Conservation (phyloP, 2,113 vertebrate species). For the Bucco capensis region DNA sequence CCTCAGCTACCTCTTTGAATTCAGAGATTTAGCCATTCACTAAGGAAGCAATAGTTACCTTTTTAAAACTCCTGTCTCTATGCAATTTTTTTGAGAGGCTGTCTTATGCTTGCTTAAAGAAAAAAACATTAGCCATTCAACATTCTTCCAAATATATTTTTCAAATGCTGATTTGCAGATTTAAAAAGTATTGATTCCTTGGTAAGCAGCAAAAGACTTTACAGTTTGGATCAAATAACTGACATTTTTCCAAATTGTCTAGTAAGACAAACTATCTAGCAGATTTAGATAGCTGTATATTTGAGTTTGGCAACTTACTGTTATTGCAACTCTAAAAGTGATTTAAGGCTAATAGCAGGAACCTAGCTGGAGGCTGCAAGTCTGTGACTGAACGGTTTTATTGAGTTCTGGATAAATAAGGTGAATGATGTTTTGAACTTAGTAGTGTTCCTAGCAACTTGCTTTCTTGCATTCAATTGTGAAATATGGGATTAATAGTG, state of each 20-base stretch:
- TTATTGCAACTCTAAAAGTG: conserved; percentile 31
- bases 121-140: background rate
- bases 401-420: conserved; percentile 21
- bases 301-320: conserved; percentile 5
- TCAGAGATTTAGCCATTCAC: background rate
- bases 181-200: background rate
- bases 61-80: background rate
- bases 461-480: conserved; percentile 9
- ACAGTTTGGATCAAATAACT: background rate
- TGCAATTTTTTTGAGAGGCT: background rate
- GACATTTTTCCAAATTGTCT: background rate
- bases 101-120: background rate
- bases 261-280: background rate
- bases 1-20: too few species aligned
- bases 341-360: conserved; percentile 34
- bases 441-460: background rate
- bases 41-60: background rate
- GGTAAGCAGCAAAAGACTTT: background rate
- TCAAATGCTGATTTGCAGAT: background rate
- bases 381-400: conserved; percentile 49
- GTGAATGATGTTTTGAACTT: conserved; percentile 29
- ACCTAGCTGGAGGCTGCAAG: conserved; percentile 39
- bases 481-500: background rate
- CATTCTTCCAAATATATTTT: background rate
- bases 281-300: conserved; percentile 19